Base-by-base conservation (phyloP, 2,113 vertebrate genomes). In the Gavialis gangeticus region DNA sequence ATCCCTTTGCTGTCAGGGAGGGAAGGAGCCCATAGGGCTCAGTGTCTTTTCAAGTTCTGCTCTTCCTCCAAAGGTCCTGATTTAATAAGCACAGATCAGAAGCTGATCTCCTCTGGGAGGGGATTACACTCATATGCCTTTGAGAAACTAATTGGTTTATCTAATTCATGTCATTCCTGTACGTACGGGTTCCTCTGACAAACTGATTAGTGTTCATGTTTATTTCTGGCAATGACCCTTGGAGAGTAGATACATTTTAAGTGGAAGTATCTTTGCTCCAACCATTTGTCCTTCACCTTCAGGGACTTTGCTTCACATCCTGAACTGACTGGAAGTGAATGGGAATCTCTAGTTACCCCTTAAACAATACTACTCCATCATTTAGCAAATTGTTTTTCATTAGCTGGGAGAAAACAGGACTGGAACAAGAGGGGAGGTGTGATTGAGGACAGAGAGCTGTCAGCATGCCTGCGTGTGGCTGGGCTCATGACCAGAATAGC, bases 1-100 rank as follows among this genome's bases (percentile, higher is more conserved):
- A 54, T 22, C n/a, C n/a, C 25, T 69, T 17, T 57, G 64, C 34
- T 37, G 64, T 59, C 10, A 17, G 71, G 59, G 10, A 0, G 1
- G 59, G 67, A 91, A 77, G 63, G 37, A 86, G 59, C 12, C 19
- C 66, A 17, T 58, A 22, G 59, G 46, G 56, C 25, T 84, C 0
- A 1, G 24, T 17, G 28, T 81, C n/a, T 5, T 81, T 89, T 85
- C 62, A 57, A 89, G 37, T 58, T 76, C 84, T 93, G 64, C 63
- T 92, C n/a, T 59, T 92, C 69, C 78, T 93, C 78, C 82, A 86
- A 80, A 87, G 73, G 71, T 60, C 90, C 28, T 89, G 85, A 63
- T 60, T 77, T 85, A 78, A 76, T 67, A 64, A 28, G 1, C 10
- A 17, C 79, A 54, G 67, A 84, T 46, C 56, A 90, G 79, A 94